Percentiles rank a stretch among this genome's conserved stretches.
Evolutionary conservation across 1,140 invertebrate genomes (phyloP).

Genomic region (Sitobion miscanthi): DNA sequence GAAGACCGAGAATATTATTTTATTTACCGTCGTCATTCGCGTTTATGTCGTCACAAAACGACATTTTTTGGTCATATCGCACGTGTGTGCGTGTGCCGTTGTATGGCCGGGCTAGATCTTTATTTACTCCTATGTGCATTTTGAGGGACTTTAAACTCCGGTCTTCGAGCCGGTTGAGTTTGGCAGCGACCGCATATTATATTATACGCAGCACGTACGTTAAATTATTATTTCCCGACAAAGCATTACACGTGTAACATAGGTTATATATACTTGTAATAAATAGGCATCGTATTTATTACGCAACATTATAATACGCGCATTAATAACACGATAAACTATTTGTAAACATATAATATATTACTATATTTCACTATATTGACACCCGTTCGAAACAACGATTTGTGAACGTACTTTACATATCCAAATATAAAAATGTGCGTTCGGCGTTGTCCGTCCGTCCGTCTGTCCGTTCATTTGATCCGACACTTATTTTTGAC

Average conservation of each 20-base stretch:
- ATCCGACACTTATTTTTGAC: neutral
- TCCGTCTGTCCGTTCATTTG: neutral
- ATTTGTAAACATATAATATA: neutral
- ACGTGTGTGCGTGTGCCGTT: neutral
- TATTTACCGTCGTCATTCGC: neutral
- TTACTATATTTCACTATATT: neutral
- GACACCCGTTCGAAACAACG: neutral
- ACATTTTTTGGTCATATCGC: neutral
- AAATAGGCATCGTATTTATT: too few relatives aligned
- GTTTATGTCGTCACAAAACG: neutral
- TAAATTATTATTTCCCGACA: neutral
- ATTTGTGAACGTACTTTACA: neutral
- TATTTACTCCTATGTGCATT: neutral
- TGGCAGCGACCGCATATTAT: too few relatives aligned
- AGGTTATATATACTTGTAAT: too few relatives aligned
- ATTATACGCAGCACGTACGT: too few relatives aligned
- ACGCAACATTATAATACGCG: neutral
- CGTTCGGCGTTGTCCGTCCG: neutral
- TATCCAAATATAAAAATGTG: neutral
- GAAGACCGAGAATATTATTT: neutral
- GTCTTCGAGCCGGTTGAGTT: neutral
- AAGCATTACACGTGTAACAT: neutral
- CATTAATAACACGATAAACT: neutral
- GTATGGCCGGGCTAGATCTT: too few relatives aligned
- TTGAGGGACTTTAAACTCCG: neutral